phyloP scores from a whole-genome alignment of 2,113 vertebrate species.

The Calonectris borealis region DNA sequence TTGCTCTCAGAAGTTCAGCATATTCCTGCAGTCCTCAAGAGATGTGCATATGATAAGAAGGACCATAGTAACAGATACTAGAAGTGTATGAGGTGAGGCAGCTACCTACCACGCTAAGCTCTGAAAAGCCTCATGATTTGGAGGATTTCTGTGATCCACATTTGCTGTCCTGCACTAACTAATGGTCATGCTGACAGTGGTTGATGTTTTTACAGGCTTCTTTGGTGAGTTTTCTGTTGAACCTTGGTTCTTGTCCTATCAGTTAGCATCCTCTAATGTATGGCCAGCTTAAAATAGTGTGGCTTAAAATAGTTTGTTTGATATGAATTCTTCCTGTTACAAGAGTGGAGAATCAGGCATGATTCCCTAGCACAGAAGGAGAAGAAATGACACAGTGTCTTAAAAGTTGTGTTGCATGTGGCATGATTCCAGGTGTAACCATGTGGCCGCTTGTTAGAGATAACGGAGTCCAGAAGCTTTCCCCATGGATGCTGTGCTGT shows the following conservation, averaged over 20 bases:
- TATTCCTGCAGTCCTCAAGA: background rate
- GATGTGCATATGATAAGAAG: background rate
- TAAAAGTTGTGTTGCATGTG: conserved; percentile 3
- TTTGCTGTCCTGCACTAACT: background rate
- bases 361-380: background rate
- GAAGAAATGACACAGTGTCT: background rate
- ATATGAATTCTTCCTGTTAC: background rate
- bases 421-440: background rate
- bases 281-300: background rate
- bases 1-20: background rate
- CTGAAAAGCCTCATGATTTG: background rate
- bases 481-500: background rate
- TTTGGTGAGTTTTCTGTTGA: background rate
- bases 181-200: background rate
- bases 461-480: background rate
- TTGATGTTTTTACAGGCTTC: background rate
- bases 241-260: background rate
- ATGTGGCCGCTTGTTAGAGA: background rate
- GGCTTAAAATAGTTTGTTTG: conserved; percentile 29
- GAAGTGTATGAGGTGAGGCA: background rate
- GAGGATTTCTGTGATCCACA: background rate
- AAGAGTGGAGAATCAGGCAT: background rate
- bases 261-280: background rate
- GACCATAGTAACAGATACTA: background rate
- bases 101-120: background rate